These are phyloP conservation scores for Tragelaphus eurycerus DNA, from an alignment of 2,797 vertebrate species.

Conservation along the genomic window DNA sequence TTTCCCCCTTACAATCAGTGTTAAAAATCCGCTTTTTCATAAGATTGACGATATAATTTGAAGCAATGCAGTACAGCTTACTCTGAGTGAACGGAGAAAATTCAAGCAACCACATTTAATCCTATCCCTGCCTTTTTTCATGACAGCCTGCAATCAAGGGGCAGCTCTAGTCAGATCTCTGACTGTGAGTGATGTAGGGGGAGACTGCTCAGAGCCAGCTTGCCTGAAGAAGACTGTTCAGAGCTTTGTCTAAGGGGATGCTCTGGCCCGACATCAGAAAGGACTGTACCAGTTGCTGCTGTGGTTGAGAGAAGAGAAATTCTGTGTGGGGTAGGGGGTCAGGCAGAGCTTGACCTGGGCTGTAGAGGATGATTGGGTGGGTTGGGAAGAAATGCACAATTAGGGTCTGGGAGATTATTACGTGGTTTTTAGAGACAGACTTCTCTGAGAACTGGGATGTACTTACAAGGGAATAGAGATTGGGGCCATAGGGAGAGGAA, in stretches of 20 bases:
- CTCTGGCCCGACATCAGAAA: background rate
- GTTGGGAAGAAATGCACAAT: background rate
- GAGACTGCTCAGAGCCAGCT: background rate
- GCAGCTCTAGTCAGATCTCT: background rate
- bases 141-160: background rate
- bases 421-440: background rate
- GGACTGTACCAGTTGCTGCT: background rate
- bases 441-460: background rate
- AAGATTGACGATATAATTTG: background rate
- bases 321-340: background rate
- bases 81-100: background rate
- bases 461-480: background rate
- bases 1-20: background rate
- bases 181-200: background rate
- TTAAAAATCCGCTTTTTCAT: background rate
- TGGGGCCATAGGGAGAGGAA: background rate
- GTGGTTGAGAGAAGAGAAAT: background rate
- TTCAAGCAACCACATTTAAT: background rate
- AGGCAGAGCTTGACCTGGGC: background rate
- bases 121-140: background rate
- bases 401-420: background rate
- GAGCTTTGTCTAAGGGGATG: background rate
- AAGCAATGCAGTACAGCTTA: background rate
- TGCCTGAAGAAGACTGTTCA: background rate
- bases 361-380: background rate